A percentile compares a stretch with the other conserved stretches of the same genome.
Evolutionary conservation across 2,113 vertebrate species (phyloP).

Genomic region (Gorilla gorilla): DNA sequence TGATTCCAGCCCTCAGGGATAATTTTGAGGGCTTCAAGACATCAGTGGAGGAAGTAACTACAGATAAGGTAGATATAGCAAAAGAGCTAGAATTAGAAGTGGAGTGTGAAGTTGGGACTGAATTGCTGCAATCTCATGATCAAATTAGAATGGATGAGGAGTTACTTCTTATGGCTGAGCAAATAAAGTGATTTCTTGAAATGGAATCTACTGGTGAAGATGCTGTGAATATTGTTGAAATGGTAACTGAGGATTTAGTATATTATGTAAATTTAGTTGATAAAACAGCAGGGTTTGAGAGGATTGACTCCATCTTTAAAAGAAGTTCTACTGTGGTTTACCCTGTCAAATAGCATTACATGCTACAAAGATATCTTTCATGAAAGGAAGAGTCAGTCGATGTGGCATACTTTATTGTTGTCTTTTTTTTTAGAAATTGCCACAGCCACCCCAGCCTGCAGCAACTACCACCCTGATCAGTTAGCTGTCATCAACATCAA

Average conservation of each 20-base stretch:
- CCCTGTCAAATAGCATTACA: background rate
- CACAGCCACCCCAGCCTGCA: background rate
- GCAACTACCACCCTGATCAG: background rate
- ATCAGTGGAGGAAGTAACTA: background rate
- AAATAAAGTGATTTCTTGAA: background rate
- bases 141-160: background rate
- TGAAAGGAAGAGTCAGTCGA: background rate
- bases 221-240: background rate
- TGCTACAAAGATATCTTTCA: background rate
- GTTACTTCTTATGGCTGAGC: background rate
- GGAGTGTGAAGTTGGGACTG: background rate
- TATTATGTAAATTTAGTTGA: background rate
- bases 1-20: background rate
- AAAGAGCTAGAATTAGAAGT: background rate
- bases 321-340: background rate
- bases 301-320: background rate
- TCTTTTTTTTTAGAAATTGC: background rate
- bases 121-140: background rate
- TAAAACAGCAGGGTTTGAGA: background rate
- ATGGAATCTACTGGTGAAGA: background rate
- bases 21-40: background rate
- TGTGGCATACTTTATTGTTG: background rate
- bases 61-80: background rate
- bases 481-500: background rate
- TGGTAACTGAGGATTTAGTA: background rate